phyloP scores from a whole-genome alignment of 2,888 invertebrate species.

The Abrostola tripartita region DNA sequence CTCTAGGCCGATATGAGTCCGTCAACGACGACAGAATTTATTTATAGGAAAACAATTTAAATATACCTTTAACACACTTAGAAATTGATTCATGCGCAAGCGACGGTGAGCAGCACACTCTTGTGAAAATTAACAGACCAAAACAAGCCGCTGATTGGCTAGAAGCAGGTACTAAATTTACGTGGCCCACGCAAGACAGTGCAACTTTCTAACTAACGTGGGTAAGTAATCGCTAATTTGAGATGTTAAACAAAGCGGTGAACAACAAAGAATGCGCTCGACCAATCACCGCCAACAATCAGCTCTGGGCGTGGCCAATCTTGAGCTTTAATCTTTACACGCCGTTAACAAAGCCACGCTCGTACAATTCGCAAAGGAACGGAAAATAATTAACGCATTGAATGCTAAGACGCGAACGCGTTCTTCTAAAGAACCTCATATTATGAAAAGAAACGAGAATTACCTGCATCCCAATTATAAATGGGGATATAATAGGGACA shows the following conservation, averaged over 20 bases:
- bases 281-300: slow-evolving; percentile 78
- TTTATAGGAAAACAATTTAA: slow-evolving; percentile 4
- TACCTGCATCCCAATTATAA: slow-evolving; percentile 34
- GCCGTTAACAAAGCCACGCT: slow-evolving; percentile 76
- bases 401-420: slow-evolving; percentile 58
- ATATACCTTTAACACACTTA: neutral
- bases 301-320: slow-evolving; percentile 79
- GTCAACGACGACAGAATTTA: neutral
- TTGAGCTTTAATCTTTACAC: slow-evolving; percentile 74
- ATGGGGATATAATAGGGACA: too few relatives aligned
- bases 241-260: slow-evolving; percentile 78
- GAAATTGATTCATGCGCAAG: slow-evolving; percentile 22
- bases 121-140: slow-evolving; percentile 29
- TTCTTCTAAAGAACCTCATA: slow-evolving; percentile 55
- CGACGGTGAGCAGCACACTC: slow-evolving; percentile 27
- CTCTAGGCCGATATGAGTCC: neutral
- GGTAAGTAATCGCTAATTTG: slow-evolving; percentile 73
- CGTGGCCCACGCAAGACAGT: slow-evolving; percentile 46
- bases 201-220: slow-evolving; percentile 51
- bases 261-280: slow-evolving; percentile 76
- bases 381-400: slow-evolving; percentile 79
- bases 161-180: slow-evolving; percentile 34
- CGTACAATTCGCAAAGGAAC: slow-evolving; percentile 76
- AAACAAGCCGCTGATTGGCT: slow-evolving; percentile 45
- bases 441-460: slow-evolving; percentile 56